phyloP scores from a whole-genome alignment of 2,888 invertebrate species.

The Deroplatys truncata region DNA sequence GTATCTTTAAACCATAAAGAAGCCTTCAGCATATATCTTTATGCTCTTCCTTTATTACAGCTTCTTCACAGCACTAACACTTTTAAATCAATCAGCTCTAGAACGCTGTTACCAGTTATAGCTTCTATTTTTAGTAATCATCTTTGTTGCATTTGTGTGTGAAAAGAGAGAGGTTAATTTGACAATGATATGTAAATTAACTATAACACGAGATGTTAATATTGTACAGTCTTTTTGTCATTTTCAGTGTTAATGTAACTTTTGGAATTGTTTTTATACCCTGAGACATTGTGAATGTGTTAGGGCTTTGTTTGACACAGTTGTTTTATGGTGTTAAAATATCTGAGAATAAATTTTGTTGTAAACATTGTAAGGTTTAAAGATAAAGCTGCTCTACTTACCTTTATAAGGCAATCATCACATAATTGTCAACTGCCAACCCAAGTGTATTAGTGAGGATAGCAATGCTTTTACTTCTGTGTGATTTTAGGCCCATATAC shows the following conservation, averaged over 20 bases:
- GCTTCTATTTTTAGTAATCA: neutral
- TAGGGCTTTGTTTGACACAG: neutral
- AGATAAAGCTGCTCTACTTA: too few relatives aligned
- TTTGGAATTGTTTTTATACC: neutral
- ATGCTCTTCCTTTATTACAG: too few relatives aligned
- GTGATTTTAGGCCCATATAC: too few relatives aligned
- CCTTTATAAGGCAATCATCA: too few relatives aligned
- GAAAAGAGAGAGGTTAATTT: too few relatives aligned
- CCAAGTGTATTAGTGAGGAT: too few relatives aligned
- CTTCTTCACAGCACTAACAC: too few relatives aligned
- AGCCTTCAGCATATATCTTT: too few relatives aligned
- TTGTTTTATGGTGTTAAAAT: constrained; percentile 3
- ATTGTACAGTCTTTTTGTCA: neutral
- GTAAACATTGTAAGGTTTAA: neutral
- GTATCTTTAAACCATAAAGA: too few relatives aligned
- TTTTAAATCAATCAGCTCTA: too few relatives aligned
- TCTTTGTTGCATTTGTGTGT: neutral
- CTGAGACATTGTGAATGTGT: neutral
- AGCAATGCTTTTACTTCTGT: too few relatives aligned
- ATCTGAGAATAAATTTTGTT: constrained; percentile 9
- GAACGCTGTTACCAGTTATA: neutral
- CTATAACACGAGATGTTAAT: neutral
- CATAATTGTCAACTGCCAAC: too few relatives aligned
- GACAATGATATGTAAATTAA: neutral
- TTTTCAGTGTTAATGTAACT: neutral